Conservation (phyloP, 2,797 vertebrate genomes). For the Acipenser oxyrinchus region DNA sequence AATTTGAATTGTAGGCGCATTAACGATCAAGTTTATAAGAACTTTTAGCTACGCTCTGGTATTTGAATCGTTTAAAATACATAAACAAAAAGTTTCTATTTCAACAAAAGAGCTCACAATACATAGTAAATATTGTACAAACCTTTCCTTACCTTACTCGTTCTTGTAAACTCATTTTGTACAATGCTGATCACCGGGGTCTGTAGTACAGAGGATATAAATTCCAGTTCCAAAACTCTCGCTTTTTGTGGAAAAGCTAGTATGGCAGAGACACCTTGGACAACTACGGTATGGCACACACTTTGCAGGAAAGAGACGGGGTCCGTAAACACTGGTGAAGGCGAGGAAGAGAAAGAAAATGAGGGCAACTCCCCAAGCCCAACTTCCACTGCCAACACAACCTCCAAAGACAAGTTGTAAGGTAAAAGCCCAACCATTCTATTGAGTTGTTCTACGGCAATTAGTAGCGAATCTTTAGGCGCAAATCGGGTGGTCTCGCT, state of each 20-base stretch:
- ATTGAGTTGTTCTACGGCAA: slow-evolving; percentile 72
- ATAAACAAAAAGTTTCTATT: no score
- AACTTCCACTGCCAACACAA: slow-evolving; percentile 83
- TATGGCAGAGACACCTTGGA: slow-evolving; percentile 79
- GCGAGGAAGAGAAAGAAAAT: slow-evolving; percentile 66
- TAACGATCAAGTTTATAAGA: no score
- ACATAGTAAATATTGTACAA: no score
- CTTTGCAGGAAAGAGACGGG: slow-evolving; percentile 82
- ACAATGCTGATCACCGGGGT: slow-evolving; percentile 81
- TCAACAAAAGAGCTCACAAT: no score
- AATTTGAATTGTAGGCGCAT: no score
- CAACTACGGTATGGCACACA: slow-evolving; percentile 83
- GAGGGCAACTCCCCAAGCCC: slow-evolving; percentile 79
- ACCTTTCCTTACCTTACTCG: slow-evolving; percentile 66
- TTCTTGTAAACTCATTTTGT: slow-evolving; percentile 64
- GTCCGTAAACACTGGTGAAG: slow-evolving; percentile 68
- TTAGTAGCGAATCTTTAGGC: slow-evolving; percentile 71
- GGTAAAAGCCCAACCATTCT: slow-evolving; percentile 62
- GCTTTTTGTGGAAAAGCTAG: slow-evolving; percentile 76
- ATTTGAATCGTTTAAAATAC: no score
- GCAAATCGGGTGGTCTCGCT: slow-evolving; percentile 46
- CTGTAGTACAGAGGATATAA: slow-evolving; percentile 69
- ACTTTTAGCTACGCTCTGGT: no score
- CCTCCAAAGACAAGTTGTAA: slow-evolving; percentile 79
- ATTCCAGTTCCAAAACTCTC: slow-evolving; percentile 81